Evolutionary conservation across 2,113 vertebrate species (phyloP), one percentile per base, ranked within the genome.

Genomic region (Brachyistius frenatus): DNA sequence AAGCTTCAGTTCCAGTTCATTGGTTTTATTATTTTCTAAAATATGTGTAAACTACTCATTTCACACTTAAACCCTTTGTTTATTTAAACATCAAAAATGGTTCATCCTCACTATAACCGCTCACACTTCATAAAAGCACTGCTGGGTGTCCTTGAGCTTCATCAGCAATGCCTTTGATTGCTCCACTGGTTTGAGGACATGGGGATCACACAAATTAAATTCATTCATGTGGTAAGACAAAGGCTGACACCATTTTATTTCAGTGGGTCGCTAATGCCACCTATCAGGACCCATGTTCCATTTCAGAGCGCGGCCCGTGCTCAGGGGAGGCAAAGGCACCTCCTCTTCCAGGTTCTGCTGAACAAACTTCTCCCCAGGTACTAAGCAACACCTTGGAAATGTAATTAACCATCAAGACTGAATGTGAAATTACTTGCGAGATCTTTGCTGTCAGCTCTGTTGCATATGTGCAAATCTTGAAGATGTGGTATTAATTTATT

Each of bases 171-270:
- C 23, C 50, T 89, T 72, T 85, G 81, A 88, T 83, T 76, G 84
- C 88, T 90, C 74, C 77, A 56, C 76, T 81, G 86, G 73, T 77
- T 71, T 54, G 73, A 80, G 85, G 76, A 89, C 86, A 66, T 57
- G 44, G 15, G 75, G 83, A 84, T 88, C 79, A 74, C 86, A 75
- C 85, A 88, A 76, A 93, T 90, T 79, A 86, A 90, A 88, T 84
- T 62, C 86, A 87, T 76, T 81, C 88, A 88, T 84, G 91, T 92
- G 91, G 36, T 80, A 78, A 88, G 80, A 89, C 90, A 90, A 90
- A 88, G 64, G 86, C 90, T 87, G 86, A 89, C 88, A 88, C 78
- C 86, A 85, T 90, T 91, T 87, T 66, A 84, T 85, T 81, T 73
- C 65, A 77, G 74, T 32, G 67, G 66, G 54, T 67, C 35, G 39